phyloP scores from a whole-genome alignment of 2,888 invertebrate genomes.

The Aphidius colemani region DNA sequence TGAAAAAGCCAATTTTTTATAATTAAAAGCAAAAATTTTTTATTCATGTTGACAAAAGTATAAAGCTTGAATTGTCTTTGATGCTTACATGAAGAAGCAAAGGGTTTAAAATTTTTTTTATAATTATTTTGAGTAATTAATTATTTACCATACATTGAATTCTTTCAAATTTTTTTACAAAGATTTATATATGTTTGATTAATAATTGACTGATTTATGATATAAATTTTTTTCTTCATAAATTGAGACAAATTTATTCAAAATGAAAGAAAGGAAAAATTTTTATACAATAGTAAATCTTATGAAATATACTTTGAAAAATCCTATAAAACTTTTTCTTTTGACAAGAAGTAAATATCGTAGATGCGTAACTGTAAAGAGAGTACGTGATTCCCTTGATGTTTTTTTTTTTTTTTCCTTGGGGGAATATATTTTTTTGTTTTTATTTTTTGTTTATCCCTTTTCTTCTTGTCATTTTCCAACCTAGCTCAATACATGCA shows the following conservation, averaged over 20 bases:
- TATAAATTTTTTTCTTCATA: neutral
- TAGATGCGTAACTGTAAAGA: neutral
- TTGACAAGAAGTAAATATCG: no score
- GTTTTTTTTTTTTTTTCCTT: constrained; percentile 26
- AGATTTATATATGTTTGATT: no score
- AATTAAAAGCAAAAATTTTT: no score
- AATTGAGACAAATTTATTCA: neutral
- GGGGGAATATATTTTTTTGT: constrained; percentile 9
- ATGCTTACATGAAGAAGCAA: no score
- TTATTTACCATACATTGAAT: no score
- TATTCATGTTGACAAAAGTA: no score
- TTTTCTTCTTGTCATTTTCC: constrained; percentile 12
- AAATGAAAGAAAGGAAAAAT: neutral
- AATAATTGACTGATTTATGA: no score
- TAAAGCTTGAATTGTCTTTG: no score
- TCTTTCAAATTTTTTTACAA: no score
- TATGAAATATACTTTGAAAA: neutral
- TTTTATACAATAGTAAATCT: neutral
- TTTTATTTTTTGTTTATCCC: constrained; percentile 11
- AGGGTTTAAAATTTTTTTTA: no score
- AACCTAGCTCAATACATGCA: neutral
- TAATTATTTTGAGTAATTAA: no score
- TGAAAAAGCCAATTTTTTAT: no score
- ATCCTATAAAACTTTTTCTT: neutral
- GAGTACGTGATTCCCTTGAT: constrained; percentile 32